phyloP scores from a whole-genome alignment of 2,797 vertebrate genomes.

The Bradypodion ventrale region DNA sequence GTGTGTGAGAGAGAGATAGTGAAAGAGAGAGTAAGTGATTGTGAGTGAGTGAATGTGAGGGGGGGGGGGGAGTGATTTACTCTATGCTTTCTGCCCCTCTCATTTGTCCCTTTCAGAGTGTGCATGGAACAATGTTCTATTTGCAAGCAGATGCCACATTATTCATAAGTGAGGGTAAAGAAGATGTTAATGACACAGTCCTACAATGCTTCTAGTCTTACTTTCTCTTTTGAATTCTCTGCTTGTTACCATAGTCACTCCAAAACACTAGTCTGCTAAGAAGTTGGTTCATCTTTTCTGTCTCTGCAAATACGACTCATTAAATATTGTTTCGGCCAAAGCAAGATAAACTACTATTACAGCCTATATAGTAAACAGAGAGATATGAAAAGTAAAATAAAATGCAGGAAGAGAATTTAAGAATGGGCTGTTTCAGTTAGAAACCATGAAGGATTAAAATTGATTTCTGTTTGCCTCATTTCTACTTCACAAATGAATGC shows the following conservation, averaged over 20 bases:
- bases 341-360: not conserved
- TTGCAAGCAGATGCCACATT: conserved; percentile 17
- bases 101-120: not conserved
- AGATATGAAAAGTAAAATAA: not conserved
- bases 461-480: not conserved
- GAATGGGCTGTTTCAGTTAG: not conserved
- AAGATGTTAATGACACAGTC: conserved; percentile 24
- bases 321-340: conserved; percentile 5
- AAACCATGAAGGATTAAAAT: not conserved
- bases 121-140: not conserved
- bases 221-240: conserved; percentile 32
- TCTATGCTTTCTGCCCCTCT: not conserved
- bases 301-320: not conserved
- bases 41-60: not conserved
- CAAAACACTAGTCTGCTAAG: conserved; percentile 5
- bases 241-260: conserved; percentile 28
- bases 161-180: conserved; percentile 24
- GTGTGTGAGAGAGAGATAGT: too few relatives aligned
- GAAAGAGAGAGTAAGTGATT: not conserved
- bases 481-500: not conserved
- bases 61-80: not conserved
- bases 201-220: conserved; percentile 7
- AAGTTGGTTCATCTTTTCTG: conserved; percentile 20
- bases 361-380: not conserved
- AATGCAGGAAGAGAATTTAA: not conserved